These are phyloP conservation scores for Calyptommatus sinebrachiatus DNA, from an alignment of 2,113 vertebrate genomes.

Conservation along the genomic window DNA sequence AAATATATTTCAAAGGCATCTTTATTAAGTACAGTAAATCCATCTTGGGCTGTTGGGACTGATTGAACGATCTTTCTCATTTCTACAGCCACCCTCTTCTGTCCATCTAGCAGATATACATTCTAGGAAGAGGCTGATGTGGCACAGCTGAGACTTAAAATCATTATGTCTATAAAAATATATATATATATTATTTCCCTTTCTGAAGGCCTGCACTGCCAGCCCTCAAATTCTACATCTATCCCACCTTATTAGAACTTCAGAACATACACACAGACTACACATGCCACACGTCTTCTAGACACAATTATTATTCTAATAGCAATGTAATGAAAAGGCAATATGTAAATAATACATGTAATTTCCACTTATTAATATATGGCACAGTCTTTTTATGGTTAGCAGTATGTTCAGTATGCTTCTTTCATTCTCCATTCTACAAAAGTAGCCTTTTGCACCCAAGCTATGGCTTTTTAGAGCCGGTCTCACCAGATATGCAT, in stretches of 20 bases:
- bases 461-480: not conserved
- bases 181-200: slow-evolving; percentile 52
- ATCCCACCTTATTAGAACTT: slow-evolving; percentile 61
- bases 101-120: slow-evolving; percentile 31
- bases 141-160: slow-evolving; percentile 53
- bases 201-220: slow-evolving; percentile 64
- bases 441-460: not conserved
- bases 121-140: slow-evolving; percentile 55
- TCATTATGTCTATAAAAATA: slow-evolving; percentile 67
- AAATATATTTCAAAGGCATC: slow-evolving; percentile 73
- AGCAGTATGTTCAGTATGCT: slow-evolving; percentile 35
- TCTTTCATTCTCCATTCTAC: slow-evolving; percentile 39
- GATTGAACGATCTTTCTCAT: slow-evolving; percentile 55
- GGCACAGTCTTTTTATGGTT: slow-evolving; percentile 62
- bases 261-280: slow-evolving; percentile 37
- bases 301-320: slow-evolving; percentile 51
- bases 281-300: slow-evolving; percentile 55
- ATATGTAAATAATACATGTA: slow-evolving; percentile 38
- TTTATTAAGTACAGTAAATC: slow-evolving; percentile 59
- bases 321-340: slow-evolving; percentile 63
- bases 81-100: slow-evolving; percentile 55
- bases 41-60: slow-evolving; percentile 64
- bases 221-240: slow-evolving; percentile 59
- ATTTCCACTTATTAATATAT: slow-evolving; percentile 54
- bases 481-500: not conserved